Base-by-base conservation (phyloP, 2,113 vertebrate species). In the Galbula dea region DNA sequence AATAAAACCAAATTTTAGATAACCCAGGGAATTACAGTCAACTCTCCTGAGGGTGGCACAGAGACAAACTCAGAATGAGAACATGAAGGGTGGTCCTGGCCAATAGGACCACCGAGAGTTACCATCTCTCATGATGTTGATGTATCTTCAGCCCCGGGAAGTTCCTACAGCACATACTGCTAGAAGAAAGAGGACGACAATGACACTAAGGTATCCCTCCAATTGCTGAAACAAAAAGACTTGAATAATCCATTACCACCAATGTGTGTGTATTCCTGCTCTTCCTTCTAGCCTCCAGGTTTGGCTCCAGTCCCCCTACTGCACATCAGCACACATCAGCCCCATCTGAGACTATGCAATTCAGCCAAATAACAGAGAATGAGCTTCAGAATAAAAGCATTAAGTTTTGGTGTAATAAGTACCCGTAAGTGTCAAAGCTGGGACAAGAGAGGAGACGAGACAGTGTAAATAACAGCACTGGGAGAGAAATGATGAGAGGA, bases 121-220 rank as follows among this genome's bases (percentile, higher is more conserved):
- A 52, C 7, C 17, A 63, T 4, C 32, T 51, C 27, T 18, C 32
- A 54, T 4, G 37, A 66, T 27, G 15, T 7, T 79, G 34, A 80
- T 4, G 0, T 3, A 62, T 37, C n/a, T 80, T 41, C 43, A 76
- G 1, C 2, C 14, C 23, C 14, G 49, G 3, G 13, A 77, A 30
- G 3, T 41, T 57, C 34, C 36, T 55, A 32, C 20, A 80, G 46
- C 37, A 59, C 36, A 67, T 72, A 41, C 26, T 36, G 43, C 20
- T 34, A 52, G 22, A 27, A 92, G 7, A 4, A 83, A 66, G 36
- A 72, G 10, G 15, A 68, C 34, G 22, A 34, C 4, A 24, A 69
- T 0, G 3, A 71, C 37, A n/a, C 14, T 52, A 55, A 73, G 2
- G 15, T 29, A 26, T 29, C 29, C 41, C 24, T 66, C 26, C 48